Percentiles rank a stretch among this genome's conserved stretches.
Evolutionary conservation across 2,888 invertebrate genomes (phyloP).

Genomic region (Entomobrya multifasciata): DNA sequence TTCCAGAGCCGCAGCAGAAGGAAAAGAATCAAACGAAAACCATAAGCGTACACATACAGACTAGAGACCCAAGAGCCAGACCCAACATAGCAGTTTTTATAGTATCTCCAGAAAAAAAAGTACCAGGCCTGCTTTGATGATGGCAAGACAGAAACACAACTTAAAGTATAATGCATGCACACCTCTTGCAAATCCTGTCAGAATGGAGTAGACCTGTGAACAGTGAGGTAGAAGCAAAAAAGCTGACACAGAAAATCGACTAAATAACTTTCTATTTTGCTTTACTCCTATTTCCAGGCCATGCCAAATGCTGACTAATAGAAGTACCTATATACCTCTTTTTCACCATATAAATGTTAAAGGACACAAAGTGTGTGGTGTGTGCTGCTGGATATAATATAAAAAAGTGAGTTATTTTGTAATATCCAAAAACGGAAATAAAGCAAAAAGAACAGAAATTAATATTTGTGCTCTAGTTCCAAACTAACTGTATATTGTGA

Average conservation of each 20-base stretch:
- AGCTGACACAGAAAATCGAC: conserved; percentile 19
- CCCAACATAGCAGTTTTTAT: neutral
- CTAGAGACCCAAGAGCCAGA: neutral
- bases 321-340: neutral
- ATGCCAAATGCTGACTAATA: too few species aligned
- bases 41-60: neutral
- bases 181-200: conserved; percentile 50
- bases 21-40: neutral
- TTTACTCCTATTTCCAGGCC: neutral
- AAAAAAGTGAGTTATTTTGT: conserved; percentile 7
- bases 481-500: too few species aligned
- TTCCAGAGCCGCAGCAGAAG: neutral
- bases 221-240: conserved; percentile 1
- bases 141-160: neutral
- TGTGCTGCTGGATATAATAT: too few species aligned
- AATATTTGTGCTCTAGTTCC: too few species aligned
- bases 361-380: too few species aligned
- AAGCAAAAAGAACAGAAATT: too few species aligned
- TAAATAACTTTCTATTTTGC: conserved; percentile 10
- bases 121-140: neutral
- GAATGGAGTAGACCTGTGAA: conserved; percentile 49
- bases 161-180: conserved; percentile 34
- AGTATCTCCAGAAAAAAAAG: neutral
- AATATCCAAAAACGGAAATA: too few species aligned
- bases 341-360: neutral